Conservation (phyloP, 2,888 invertebrate species). For the Helleia helle region DNA sequence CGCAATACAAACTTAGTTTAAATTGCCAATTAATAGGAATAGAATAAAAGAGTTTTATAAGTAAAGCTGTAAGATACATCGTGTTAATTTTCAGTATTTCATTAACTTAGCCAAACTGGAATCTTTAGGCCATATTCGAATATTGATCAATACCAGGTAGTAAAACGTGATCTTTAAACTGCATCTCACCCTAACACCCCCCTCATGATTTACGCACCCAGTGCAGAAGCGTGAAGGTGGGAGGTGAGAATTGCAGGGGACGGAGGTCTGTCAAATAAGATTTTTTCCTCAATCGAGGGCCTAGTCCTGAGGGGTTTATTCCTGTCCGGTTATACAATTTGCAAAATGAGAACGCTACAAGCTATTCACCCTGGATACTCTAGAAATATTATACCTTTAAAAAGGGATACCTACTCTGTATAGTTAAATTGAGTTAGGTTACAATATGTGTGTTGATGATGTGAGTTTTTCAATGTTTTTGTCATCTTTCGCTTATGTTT, state of each 20-base stretch:
- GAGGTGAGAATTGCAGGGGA: slow-evolving; percentile 57
- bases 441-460: too few relatives aligned
- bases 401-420: background rate
- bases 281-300: slow-evolving; percentile 63
- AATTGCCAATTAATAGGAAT: too few relatives aligned
- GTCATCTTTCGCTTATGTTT: too few relatives aligned
- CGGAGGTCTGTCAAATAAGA: slow-evolving; percentile 66
- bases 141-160: background rate
- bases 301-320: slow-evolving; percentile 27
- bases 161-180: slow-evolving; percentile 1
- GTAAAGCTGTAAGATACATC: too few relatives aligned
- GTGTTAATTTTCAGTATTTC: too few relatives aligned
- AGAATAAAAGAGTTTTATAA: too few relatives aligned
- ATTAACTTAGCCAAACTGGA: too few relatives aligned
- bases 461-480: too few relatives aligned
- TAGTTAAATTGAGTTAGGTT: too few relatives aligned
- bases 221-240: slow-evolving; percentile 34
- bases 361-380: slow-evolving; percentile 19
- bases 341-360: slow-evolving; percentile 29
- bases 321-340: slow-evolving; percentile 55
- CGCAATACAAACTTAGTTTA: too few relatives aligned
- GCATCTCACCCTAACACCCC: slow-evolving; percentile 6
- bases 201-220: slow-evolving; percentile 35
- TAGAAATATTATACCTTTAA: slow-evolving; percentile 2
- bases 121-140: too few relatives aligned